Evolutionary conservation across 2,888 invertebrate species (phyloP), one percentile per base, ranked within the genome.

Genomic region (Drosophila sordidula): DNA sequence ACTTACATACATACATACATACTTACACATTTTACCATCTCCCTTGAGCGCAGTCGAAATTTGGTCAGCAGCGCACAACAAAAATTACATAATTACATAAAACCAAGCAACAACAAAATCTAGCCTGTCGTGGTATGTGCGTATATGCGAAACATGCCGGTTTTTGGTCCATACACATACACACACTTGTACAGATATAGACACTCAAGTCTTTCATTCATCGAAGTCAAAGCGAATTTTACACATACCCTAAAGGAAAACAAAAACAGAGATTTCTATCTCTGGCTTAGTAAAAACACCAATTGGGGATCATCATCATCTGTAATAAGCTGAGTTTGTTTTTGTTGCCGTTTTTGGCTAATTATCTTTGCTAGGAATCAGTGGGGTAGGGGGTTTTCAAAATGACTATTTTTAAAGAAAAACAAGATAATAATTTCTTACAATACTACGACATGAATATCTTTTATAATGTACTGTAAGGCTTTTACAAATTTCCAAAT

Each of bases 121-220:
- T 42, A 25, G 50, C 38, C 47, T 42, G 36, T 58, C 51, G 51
- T 38, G 38, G 45, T 36, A 49, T 58, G 56, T 49, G 55, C 46
- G 58, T 56, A 51, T 78, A 45, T 55, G 57, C 57, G 46, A 29
- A 34, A 52, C 54, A 80, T 72, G 84, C 78, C 63, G 81, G 80
- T 83, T 78, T 80, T 71, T 46, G 38, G 44, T 44, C 62, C 52
- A 67, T 39, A 47, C 57, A 55, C 51, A 32, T 22, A n/a, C 18
- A 32, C 16, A 34, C n/a, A 41, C 22, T 54, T 12, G 36, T 41
- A 25, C 14, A n/a, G 8, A 38, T 6, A 16, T 39, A 34, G 0
- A 34, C 6, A 34, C 11, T 12, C 38, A 39, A 39, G 12, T 45
- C 50, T 57, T 62, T 68, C 62, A 77, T 83, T 78, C 66, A 83